Evolutionary conservation across 2,797 vertebrate genomes (phyloP).

Genomic region (Rhyacichthys aspro): DNA sequence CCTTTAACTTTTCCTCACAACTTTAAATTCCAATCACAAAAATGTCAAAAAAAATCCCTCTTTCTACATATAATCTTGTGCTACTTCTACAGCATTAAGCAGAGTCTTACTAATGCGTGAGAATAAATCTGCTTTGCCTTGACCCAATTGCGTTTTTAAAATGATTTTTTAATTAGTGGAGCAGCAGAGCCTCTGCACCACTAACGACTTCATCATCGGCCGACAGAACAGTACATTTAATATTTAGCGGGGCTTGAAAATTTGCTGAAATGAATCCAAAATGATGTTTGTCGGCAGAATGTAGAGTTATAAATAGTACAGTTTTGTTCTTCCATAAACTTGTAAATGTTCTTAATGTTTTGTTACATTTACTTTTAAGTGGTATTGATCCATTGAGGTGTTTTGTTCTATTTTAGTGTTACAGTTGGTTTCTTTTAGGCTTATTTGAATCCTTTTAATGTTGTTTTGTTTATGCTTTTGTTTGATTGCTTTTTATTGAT

Average conservation of each 20-base stretch:
- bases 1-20: background rate
- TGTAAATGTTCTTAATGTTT: too few relatives aligned
- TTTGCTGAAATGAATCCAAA: conserved; percentile 7
- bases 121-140: conserved; percentile 6
- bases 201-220: background rate
- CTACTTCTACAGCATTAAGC: background rate
- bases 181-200: conserved; percentile 7
- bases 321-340: background rate
- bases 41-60: too few relatives aligned
- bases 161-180: conserved; percentile 9
- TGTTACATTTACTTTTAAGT: too few relatives aligned
- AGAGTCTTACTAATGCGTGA: conserved; percentile 2
- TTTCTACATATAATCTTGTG: background rate
- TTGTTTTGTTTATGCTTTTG: background rate
- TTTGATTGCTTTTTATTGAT: background rate
- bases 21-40: background rate
- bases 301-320: background rate
- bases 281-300: background rate
- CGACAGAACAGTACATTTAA: conserved; percentile 1
- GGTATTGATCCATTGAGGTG: too few relatives aligned
- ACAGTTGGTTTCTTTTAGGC: too few relatives aligned
- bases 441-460: too few relatives aligned
- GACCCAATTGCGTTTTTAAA: conserved; percentile 5
- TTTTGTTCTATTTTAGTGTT: too few relatives aligned
- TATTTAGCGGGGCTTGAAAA: conserved; percentile 6